Evolutionary conservation across 2,797 vertebrate species (phyloP).

Genomic region (Xenopus petersii): DNA sequence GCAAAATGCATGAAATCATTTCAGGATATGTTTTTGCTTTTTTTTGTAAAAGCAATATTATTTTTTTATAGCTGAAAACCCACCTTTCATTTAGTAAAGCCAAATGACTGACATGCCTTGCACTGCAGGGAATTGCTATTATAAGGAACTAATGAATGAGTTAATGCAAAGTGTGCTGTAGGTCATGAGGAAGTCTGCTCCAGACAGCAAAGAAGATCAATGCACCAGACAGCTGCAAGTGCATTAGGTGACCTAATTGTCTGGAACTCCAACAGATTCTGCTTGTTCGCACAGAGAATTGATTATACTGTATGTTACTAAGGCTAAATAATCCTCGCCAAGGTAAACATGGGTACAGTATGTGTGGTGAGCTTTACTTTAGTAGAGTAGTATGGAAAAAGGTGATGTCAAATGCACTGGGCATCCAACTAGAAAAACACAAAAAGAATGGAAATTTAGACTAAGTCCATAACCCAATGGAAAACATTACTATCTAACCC

Average conservation of each 20-base stretch:
- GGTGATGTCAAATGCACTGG: not conserved
- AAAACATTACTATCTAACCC: too few species aligned
- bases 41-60: not conserved
- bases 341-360: conserved; percentile 21
- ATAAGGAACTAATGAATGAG: conserved; percentile 49
- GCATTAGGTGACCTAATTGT: conserved; percentile 36
- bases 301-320: conserved; percentile 6
- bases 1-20: too few species aligned
- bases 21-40: too few species aligned
- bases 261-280: conserved; percentile 16
- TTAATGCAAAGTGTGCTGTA: conserved; percentile 32
- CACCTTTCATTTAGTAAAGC: not conserved
- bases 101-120: conserved; percentile 47
- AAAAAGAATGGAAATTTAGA: not conserved
- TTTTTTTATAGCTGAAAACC: not conserved
- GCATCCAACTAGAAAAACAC: not conserved
- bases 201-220: conserved; percentile 11
- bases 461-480: too few species aligned
- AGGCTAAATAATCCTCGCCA: conserved; percentile 3
- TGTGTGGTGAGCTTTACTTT: not conserved
- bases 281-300: not conserved
- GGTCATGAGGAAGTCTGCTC: conserved; percentile 38
- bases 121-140: conserved; percentile 48
- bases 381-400: not conserved
- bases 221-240: conserved; percentile 20